phyloP scores from a whole-genome alignment of 2,888 invertebrate genomes.

The Epistrophella euchroma region DNA sequence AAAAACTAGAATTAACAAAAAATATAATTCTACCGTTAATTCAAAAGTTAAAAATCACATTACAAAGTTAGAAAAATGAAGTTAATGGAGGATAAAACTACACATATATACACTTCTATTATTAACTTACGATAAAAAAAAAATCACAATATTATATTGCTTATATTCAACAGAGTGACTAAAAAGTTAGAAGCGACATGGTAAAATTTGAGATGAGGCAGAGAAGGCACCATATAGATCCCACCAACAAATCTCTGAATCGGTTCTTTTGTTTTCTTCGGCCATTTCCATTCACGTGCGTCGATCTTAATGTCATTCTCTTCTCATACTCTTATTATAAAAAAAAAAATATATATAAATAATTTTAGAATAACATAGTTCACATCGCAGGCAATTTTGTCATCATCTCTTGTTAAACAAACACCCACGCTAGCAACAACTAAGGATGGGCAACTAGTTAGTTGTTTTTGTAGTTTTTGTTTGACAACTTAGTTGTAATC shows the following conservation, averaged over 20 bases:
- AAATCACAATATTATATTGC: conserved; percentile 44
- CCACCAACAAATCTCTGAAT: conserved; percentile 61
- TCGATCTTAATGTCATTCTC: conserved; percentile 58
- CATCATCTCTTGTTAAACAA: conserved; percentile 1
- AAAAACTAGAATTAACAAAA: conserved; percentile 35
- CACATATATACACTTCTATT: conserved; percentile 59
- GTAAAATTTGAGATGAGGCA: conserved; percentile 44
- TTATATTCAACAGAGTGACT: conserved; percentile 67
- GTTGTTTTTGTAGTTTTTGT: neutral
- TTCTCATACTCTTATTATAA: conserved; percentile 42
- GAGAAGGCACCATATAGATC: conserved; percentile 66
- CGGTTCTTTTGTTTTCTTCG: conserved; percentile 33
- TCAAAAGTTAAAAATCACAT: conserved; percentile 45
- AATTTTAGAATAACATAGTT: conserved; percentile 24
- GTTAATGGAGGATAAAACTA: conserved; percentile 23
- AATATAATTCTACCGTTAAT: conserved; percentile 42
- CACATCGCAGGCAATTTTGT: conserved; percentile 15
- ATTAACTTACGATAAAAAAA: conserved; percentile 48
- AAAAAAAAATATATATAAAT: conserved; percentile 1
- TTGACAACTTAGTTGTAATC: conserved; percentile 8
- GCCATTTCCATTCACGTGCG: conserved; percentile 10
- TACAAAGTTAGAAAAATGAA: conserved; percentile 17
- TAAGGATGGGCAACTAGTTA: conserved; percentile 48
- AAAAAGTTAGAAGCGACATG: conserved; percentile 40
- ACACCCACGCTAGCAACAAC: neutral